Percentiles rank a stretch among this genome's conserved stretches.
Conservation (phyloP, 2,113 vertebrate genomes). For the Myxocyprinus asiaticus region DNA sequence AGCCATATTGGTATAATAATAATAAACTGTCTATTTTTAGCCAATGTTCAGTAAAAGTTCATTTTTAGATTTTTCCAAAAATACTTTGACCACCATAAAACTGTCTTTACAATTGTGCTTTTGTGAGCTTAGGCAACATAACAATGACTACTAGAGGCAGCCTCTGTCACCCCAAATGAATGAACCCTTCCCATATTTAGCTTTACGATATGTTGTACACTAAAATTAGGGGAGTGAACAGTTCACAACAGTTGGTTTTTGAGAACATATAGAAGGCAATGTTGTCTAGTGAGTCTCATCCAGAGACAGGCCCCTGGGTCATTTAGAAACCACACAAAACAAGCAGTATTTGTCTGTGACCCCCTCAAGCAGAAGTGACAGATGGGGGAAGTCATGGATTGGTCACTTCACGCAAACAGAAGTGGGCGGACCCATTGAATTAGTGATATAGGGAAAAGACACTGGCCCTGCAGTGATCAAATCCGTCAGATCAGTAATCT, state of each 20-base stretch:
- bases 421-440: constrained; percentile 70
- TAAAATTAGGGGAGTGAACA: constrained; percentile 55
- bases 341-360: constrained; percentile 78
- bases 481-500: constrained; percentile 75
- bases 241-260: constrained; percentile 60
- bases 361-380: constrained; percentile 80
- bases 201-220: constrained; percentile 43
- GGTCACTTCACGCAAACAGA: constrained; percentile 63
- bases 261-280: constrained; percentile 57
- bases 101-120: constrained; percentile 51
- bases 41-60: constrained; percentile 38
- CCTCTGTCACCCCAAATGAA: constrained; percentile 34
- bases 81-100: constrained; percentile 45
- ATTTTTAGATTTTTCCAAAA: constrained; percentile 52
- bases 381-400: constrained; percentile 66
- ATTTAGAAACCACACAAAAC: constrained; percentile 72
- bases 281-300: constrained; percentile 60
- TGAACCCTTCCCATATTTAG: constrained; percentile 41
- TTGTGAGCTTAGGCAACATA: constrained; percentile 50
- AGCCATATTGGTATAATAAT: too few relatives aligned
- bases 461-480: constrained; percentile 80
- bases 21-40: too few relatives aligned
- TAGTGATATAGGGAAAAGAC: constrained; percentile 73
- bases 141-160: constrained; percentile 25
- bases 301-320: constrained; percentile 70